phyloP scores from a whole-genome alignment of 1,140 invertebrate species.

The Gerris buenoi region DNA sequence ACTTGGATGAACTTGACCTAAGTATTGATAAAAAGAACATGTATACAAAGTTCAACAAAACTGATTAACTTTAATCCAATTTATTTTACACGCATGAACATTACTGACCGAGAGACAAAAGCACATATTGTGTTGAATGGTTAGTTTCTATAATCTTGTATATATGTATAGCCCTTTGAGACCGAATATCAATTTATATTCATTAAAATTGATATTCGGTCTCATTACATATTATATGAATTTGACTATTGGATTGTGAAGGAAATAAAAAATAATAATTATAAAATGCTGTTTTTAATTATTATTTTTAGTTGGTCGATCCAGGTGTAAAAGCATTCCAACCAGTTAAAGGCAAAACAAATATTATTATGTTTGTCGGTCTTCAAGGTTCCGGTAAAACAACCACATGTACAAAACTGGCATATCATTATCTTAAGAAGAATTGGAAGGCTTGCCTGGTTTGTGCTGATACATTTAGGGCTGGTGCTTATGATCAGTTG shows the following conservation, averaged over 20 bases:
- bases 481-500: conserved; percentile 98
- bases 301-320: conserved; percentile 85
- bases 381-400: conserved; percentile 98
- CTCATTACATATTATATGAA: not conserved
- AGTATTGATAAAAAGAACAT: too few relatives aligned
- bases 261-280: too few relatives aligned
- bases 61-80: too few relatives aligned
- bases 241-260: not conserved
- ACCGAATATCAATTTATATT: too few relatives aligned
- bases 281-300: too few relatives aligned
- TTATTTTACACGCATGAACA: too few relatives aligned
- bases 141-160: too few relatives aligned
- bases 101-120: too few relatives aligned
- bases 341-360: conserved; percentile 86
- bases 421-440: conserved; percentile 97
- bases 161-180: too few relatives aligned
- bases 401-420: conserved; percentile 97
- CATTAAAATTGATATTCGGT: conserved; percentile 11
- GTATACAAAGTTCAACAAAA: too few relatives aligned
- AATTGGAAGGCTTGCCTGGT: conserved; percentile 99
- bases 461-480: conserved; percentile 98
- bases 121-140: too few relatives aligned
- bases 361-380: conserved; percentile 99
- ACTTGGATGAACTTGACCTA: too few relatives aligned
- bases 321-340: conserved; percentile 95